These are phyloP conservation scores for Epizoanthus ramosus DNA, from an alignment of 92 coral and sea anemone genomes.

Conservation along the genomic window DNA sequence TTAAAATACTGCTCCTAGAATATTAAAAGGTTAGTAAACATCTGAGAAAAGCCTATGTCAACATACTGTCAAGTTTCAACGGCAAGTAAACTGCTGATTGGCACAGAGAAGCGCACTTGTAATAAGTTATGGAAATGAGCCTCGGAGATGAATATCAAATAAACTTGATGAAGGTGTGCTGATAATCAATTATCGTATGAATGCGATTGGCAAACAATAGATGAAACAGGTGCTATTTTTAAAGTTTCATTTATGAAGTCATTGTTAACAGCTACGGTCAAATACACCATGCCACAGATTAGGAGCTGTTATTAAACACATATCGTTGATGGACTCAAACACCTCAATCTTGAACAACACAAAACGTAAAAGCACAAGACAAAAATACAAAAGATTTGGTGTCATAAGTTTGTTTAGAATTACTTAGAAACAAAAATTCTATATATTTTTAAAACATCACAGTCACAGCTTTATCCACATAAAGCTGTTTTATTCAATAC, in stretches of 20 bases:
- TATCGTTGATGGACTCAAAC: no score
- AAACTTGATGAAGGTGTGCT: conserved; percentile 22
- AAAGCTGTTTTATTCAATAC: not conserved
- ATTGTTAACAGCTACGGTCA: conserved; percentile 10
- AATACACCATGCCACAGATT: not conserved
- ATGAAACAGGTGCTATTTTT: conserved; percentile 31
- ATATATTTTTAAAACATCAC: not conserved
- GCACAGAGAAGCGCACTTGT: not conserved
- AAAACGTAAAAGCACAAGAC: no score
- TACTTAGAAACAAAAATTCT: conserved; percentile 2
- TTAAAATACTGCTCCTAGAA: not conserved
- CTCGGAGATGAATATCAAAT: conserved; percentile 17
- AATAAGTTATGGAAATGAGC: conserved; percentile 21
- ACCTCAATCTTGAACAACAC: no score
- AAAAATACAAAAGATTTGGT: no score
- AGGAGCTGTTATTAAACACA: no score
- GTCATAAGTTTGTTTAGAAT: not conserved
- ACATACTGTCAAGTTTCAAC: conserved; percentile 9
- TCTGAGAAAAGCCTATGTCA: conserved; percentile 5
- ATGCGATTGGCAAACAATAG: conserved; percentile 23
- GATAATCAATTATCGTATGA: conserved; percentile 21
- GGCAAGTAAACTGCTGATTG: not conserved
- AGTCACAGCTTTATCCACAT: not conserved
- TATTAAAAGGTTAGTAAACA: conserved; percentile 4
- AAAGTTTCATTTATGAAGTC: not conserved